A percentile compares a stretch with the other conserved stretches of the same genome.
Evolutionary conservation across 2,113 vertebrate genomes (phyloP).

Genomic region (Bubo scandiacus): DNA sequence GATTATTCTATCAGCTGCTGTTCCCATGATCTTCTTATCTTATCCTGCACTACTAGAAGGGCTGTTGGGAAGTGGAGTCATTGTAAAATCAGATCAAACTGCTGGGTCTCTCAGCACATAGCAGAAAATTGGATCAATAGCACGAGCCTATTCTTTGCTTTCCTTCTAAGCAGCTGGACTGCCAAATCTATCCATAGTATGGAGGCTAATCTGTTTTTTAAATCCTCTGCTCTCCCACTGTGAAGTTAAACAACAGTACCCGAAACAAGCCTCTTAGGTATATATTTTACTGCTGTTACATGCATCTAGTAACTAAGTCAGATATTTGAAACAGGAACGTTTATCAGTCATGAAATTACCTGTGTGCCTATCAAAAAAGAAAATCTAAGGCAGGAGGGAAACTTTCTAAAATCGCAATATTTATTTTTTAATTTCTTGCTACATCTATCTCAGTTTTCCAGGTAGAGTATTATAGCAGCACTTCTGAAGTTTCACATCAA

Average conservation of each 20-base stretch:
- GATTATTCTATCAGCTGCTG: conserved; percentile 49
- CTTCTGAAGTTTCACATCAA: neutral
- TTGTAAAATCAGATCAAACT: neutral
- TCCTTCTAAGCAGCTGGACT: neutral
- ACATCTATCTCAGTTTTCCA: neutral
- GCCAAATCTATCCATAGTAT: neutral
- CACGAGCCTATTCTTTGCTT: neutral
- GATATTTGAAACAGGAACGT: neutral
- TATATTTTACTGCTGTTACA: neutral
- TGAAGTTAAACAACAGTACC: neutral
- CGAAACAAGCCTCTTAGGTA: neutral
- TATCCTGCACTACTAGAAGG: neutral
- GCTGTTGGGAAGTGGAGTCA: neutral
- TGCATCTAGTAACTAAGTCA: neutral
- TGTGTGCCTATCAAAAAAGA: neutral
- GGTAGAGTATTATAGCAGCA: neutral
- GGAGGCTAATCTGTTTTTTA: neutral
- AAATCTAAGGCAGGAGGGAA: neutral
- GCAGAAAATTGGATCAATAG: conserved; percentile 9
- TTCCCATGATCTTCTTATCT: neutral
- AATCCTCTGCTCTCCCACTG: neutral
- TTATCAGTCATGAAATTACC: neutral
- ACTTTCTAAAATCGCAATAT: neutral
- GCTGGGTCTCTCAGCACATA: neutral
- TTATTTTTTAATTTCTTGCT: neutral